Percentiles rank a stretch among this genome's conserved stretches.
Conservation (phyloP, 1,140 invertebrate genomes). For the Zaprionus gabonicus region DNA sequence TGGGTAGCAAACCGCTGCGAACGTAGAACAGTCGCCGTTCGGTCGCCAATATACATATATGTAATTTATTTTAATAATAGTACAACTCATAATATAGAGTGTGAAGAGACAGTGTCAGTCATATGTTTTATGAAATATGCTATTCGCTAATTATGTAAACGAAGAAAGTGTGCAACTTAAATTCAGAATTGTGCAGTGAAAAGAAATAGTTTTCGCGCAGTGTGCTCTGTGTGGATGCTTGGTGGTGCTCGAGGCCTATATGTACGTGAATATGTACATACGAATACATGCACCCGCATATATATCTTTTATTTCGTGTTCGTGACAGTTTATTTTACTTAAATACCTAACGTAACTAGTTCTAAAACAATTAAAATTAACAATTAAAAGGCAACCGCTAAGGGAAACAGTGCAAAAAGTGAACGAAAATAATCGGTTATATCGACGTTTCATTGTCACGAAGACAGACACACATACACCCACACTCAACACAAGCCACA, state of each 20-base stretch:
- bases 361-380: conserved; percentile 33
- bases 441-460: conserved; percentile 56
- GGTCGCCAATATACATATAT: conserved; percentile 46
- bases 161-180: conserved; percentile 26
- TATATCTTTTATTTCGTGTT: conserved; percentile 49
- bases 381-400: conserved; percentile 33
- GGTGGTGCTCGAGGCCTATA: conserved; percentile 27
- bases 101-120: conserved; percentile 22
- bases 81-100: conserved; percentile 37
- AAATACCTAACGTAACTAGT: conserved; percentile 32
- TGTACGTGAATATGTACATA: conserved; percentile 44
- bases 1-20: conserved; percentile 46
- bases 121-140: conserved; percentile 36
- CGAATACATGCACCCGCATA: conserved; percentile 33
- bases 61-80: conserved; percentile 60
- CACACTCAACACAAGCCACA: conserved; percentile 8
- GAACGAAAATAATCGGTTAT: conserved; percentile 33
- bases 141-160: conserved; percentile 41
- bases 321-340: conserved; percentile 54
- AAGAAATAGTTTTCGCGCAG: conserved; percentile 47
- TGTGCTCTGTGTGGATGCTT: conserved; percentile 38
- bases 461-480: conserved; percentile 17
- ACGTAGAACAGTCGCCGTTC: conserved; percentile 45
- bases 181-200: conserved; percentile 39
- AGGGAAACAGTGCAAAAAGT: conserved; percentile 12